Evolutionary conservation across 2,888 invertebrate species (phyloP).

Genomic region (Drosophila parthenogenetica): DNA sequence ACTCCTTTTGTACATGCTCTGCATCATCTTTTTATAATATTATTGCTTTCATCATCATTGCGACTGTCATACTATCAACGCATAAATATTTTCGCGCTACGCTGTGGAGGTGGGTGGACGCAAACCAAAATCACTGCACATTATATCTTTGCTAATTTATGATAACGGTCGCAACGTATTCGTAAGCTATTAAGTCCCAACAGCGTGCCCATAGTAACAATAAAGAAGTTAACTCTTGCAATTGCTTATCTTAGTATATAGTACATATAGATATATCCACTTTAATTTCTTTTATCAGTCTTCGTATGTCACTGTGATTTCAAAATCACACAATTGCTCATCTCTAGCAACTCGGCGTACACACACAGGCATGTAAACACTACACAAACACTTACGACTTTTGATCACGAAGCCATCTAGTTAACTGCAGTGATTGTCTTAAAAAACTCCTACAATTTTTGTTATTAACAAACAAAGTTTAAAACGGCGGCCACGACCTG

Average conservation of each 20-base stretch:
- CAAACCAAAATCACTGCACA: too few relatives aligned
- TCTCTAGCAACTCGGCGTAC: slow-evolving; percentile 18
- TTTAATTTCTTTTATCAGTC: background rate
- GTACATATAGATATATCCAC: background rate
- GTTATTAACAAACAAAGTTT: background rate
- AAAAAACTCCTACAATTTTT: background rate
- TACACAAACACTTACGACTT: background rate
- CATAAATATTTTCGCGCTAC: background rate
- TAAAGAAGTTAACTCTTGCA: background rate
- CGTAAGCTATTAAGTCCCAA: background rate
- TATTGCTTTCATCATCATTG: background rate
- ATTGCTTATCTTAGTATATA: background rate
- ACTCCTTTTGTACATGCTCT: slow-evolving; percentile 3
- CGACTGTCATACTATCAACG: background rate
- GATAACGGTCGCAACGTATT: background rate
- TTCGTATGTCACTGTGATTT: slow-evolving; percentile 20
- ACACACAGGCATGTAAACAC: slow-evolving; percentile 1
- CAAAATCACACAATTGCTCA: slow-evolving; percentile 22
- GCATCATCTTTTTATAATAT: background rate
- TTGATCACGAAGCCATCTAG: background rate
- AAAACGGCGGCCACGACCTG: slow-evolving; percentile 1
- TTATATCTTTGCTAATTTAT: background rate
- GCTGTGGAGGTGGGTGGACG: background rate
- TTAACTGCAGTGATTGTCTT: background rate
- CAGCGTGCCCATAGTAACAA: background rate